Evolutionary conservation across 2,113 vertebrate species (phyloP).

Genomic region (Pollachius pollachius): DNA sequence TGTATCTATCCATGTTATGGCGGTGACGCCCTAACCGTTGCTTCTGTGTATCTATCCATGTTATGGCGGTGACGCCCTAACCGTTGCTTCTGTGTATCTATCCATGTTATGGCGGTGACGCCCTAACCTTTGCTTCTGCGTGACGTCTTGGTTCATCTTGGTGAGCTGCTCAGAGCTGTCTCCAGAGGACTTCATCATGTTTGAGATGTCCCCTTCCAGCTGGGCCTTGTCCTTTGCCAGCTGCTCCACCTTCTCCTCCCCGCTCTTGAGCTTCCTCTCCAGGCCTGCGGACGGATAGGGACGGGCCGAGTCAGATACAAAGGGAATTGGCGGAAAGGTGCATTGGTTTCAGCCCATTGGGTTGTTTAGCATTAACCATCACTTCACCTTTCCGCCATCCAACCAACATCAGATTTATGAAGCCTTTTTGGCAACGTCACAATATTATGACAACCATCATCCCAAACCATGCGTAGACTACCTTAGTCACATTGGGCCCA

Average conservation of each 20-base stretch:
- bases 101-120: background rate
- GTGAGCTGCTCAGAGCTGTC: constrained; percentile 89
- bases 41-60: constrained; percentile 66
- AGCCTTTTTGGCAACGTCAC: too few relatives aligned
- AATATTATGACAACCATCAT: background rate
- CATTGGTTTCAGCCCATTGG: background rate
- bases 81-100: background rate
- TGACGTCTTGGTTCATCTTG: constrained; percentile 88
- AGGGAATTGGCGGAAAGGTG: too few relatives aligned
- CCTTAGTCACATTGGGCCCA: too few relatives aligned
- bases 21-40: constrained; percentile 74
- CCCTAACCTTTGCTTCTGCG: constrained; percentile 84
- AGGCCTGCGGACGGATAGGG: constrained; percentile 67
- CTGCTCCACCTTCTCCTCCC: constrained; percentile 81
- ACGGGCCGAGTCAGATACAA: background rate
- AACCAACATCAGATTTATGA: too few relatives aligned
- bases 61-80: too few relatives aligned
- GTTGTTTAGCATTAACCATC: background rate
- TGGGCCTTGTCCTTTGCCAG: constrained; percentile 85
- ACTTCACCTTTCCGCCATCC: too few relatives aligned
- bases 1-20: background rate
- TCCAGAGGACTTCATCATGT: constrained; percentile 91
- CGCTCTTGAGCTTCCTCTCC: constrained; percentile 82
- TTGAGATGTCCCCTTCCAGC: constrained; percentile 86
- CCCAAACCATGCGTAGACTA: background rate